Evolutionary conservation across 2,888 invertebrate genomes (phyloP).

Genomic region (Tinea semifulvella): DNA sequence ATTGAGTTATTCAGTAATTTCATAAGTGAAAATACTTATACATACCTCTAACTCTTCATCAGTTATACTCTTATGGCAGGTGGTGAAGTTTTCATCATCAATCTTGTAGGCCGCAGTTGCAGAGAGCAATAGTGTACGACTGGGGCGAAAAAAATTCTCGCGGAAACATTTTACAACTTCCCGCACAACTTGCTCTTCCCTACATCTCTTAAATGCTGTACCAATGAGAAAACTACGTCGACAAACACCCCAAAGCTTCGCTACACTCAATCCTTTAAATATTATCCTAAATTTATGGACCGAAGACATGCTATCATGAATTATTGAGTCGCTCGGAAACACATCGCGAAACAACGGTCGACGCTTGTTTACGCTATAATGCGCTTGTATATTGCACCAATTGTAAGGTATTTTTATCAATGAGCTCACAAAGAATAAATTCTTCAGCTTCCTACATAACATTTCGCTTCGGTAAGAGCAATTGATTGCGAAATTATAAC

Average conservation of each 20-base stretch:
- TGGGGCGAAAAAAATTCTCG: conserved; percentile 41
- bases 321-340: background rate
- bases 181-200: conserved; percentile 41
- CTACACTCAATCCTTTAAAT: conserved; percentile 39
- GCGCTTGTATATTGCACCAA: background rate
- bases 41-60: conserved; percentile 49
- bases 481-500: conserved; percentile 31
- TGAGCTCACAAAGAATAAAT: conserved; percentile 31
- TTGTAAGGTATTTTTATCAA: conserved; percentile 19
- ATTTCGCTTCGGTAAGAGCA: conserved; percentile 21
- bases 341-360: background rate
- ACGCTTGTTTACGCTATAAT: conserved; percentile 4
- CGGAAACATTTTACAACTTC: conserved; percentile 46
- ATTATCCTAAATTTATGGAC: conserved; percentile 31
- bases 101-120: conserved; percentile 49
- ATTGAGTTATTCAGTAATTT: background rate
- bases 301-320: conserved; percentile 31
- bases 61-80: conserved; percentile 37
- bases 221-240: conserved; percentile 36
- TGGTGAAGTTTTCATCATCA: conserved; percentile 23
- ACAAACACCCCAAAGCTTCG: conserved; percentile 45
- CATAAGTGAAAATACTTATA: background rate
- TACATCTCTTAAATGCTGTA: conserved; percentile 41
- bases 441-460: conserved; percentile 38
- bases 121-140: conserved; percentile 41